These are phyloP conservation scores for Homalodisca vitripennis DNA, from an alignment of 1,140 invertebrate genomes.

Conservation along the genomic window DNA sequence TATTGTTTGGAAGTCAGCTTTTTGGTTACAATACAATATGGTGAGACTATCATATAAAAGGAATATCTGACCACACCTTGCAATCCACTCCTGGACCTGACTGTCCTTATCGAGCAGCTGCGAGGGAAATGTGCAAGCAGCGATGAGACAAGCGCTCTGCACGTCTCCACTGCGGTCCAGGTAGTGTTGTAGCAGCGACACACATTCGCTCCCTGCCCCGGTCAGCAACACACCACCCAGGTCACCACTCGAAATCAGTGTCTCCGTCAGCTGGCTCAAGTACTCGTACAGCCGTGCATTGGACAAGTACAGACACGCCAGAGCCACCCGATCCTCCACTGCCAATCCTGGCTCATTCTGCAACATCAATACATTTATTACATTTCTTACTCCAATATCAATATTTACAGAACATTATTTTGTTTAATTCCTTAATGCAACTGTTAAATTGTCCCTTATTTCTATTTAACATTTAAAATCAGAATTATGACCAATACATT, in stretches of 20 bases:
- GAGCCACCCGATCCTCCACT: slow-evolving; percentile 88
- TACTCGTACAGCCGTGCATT: slow-evolving; percentile 79
- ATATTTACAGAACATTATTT: no score
- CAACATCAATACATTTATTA: no score
- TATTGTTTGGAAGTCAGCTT: no score
- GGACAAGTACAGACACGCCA: slow-evolving; percentile 86
- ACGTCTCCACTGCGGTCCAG: slow-evolving; percentile 90
- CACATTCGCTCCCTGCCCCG: slow-evolving; percentile 67
- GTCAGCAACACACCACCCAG: slow-evolving; percentile 85
- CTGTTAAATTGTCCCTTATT: no score
- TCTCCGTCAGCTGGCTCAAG: slow-evolving; percentile 66
- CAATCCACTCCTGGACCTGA: slow-evolving; percentile 68
- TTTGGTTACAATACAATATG: no score
- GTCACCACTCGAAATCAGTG: slow-evolving; percentile 73
- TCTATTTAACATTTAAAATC: no score
- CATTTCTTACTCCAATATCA: no score
- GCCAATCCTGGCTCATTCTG: slow-evolving; percentile 76
- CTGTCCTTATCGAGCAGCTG: slow-evolving; percentile 63
- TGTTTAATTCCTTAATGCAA: no score
- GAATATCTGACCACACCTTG: slow-evolving; percentile 61
- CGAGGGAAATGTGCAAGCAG: slow-evolving; percentile 66
- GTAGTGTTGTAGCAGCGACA: slow-evolving; percentile 84
- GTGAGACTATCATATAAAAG: no score
- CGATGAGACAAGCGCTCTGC: slow-evolving; percentile 83
- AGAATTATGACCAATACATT: no score